These are phyloP conservation scores for Drosophila kambysellisi DNA, from an alignment of 2,888 invertebrate species.

Conservation along the genomic window DNA sequence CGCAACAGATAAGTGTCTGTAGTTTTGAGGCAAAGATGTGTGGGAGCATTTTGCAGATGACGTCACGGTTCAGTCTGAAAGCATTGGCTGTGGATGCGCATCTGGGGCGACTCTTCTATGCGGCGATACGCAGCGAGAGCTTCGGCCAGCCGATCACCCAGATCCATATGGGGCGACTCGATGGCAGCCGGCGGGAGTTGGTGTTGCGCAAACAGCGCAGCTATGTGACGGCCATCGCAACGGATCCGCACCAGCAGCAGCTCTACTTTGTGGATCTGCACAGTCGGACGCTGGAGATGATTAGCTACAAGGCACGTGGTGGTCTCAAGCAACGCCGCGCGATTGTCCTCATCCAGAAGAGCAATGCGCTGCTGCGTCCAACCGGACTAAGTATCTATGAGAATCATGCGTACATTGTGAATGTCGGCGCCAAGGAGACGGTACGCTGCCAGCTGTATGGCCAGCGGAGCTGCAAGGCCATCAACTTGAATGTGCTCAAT, in stretches of 20 bases:
- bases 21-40: constrained; percentile 86
- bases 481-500: constrained; percentile 85
- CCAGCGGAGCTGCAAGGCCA: constrained; percentile 85
- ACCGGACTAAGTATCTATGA: constrained; percentile 90
- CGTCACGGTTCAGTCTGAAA: constrained; percentile 86
- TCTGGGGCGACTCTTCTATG: constrained; percentile 87
- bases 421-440: constrained; percentile 86
- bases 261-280: constrained; percentile 92
- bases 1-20: constrained; percentile 86
- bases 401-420: constrained; percentile 91
- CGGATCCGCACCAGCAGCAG: constrained; percentile 87
- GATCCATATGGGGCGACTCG: constrained; percentile 86
- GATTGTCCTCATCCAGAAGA: constrained; percentile 85
- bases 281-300: constrained; percentile 86
- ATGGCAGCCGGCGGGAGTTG: constrained; percentile 86
- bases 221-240: constrained; percentile 85
- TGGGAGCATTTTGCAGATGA: constrained; percentile 86
- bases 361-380: constrained; percentile 86
- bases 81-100: constrained; percentile 89
- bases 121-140: constrained; percentile 85
- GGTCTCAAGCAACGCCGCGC: constrained; percentile 65
- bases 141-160: constrained; percentile 85
- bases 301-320: constrained; percentile 82
- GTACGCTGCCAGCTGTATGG: constrained; percentile 88
- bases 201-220: constrained; percentile 81